These are phyloP conservation scores for Oikopleura vanhoeffeni DNA, from an alignment of 23 tunicate genomes.

Conservation along the genomic window DNA sequence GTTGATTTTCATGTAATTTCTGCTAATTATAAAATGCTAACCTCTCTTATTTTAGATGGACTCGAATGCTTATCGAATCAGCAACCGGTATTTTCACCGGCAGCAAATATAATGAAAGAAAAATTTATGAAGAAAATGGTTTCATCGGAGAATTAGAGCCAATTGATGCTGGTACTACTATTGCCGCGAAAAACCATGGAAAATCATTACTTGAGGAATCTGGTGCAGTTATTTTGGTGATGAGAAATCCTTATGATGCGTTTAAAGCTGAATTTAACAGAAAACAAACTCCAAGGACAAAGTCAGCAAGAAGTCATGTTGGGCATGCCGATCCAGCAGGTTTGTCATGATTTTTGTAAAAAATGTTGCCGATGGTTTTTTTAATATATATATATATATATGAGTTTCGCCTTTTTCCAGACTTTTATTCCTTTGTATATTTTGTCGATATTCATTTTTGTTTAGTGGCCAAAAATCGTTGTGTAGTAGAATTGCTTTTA, in stretches of 20 bases:
- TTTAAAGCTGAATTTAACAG: constrained; percentile 24
- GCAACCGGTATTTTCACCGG: constrained; percentile 10
- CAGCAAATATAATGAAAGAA: neutral
- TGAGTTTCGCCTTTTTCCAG: too few relatives aligned
- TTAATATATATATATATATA: too few relatives aligned
- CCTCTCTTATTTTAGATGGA: neutral
- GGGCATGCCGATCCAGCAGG: constrained; percentile 15
- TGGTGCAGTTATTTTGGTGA: neutral
- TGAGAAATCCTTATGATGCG: constrained; percentile 24
- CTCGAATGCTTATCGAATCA: neutral
- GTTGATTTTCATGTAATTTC: too few relatives aligned
- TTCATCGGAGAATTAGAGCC: neutral
- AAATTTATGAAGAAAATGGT: constrained; percentile 10
- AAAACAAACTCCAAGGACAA: neutral
- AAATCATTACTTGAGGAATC: neutral
- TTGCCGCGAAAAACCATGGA: neutral
- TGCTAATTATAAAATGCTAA: too few relatives aligned
- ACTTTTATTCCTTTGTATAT: too few relatives aligned
- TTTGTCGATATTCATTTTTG: too few relatives aligned
- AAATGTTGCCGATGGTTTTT: too few relatives aligned
- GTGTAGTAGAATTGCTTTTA: too few relatives aligned
- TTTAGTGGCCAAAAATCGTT: too few relatives aligned
- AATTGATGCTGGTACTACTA: neutral
- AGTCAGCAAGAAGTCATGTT: neutral
- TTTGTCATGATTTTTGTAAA: too few relatives aligned